phyloP scores from a whole-genome alignment of 2,888 invertebrate species.

The Erpobdella octoculata region DNA sequence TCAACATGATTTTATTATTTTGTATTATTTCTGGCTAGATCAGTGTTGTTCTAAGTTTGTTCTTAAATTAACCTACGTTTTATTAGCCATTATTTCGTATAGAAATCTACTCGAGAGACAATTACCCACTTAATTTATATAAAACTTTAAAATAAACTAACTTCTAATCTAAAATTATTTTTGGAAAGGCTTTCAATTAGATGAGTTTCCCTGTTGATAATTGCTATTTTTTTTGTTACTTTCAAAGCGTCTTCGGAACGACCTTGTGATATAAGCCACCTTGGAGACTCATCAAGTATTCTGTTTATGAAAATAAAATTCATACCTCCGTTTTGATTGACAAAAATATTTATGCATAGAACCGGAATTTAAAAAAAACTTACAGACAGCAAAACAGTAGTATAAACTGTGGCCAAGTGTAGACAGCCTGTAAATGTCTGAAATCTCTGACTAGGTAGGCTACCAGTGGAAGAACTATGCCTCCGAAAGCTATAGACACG shows the following conservation, averaged over 20 bases:
- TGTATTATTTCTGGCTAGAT: no score
- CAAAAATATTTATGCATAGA: not conserved
- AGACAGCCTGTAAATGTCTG: slow-evolving; percentile 27
- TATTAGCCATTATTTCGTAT: not conserved
- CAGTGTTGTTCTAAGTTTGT: no score
- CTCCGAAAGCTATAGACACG: slow-evolving; percentile 28
- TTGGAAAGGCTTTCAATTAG: not conserved
- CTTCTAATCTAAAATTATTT: no score
- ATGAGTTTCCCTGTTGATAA: slow-evolving; percentile 4
- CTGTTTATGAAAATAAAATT: no score
- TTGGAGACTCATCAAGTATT: slow-evolving; percentile 35
- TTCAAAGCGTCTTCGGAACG: slow-evolving; percentile 28
- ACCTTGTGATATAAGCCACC: slow-evolving; percentile 33
- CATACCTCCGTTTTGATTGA: no score
- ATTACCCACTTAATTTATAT: not conserved
- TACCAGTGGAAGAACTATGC: slow-evolving; percentile 27
- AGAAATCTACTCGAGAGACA: not conserved
- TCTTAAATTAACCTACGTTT: not conserved
- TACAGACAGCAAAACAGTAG: slow-evolving; percentile 29
- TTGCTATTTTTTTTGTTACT: slow-evolving; percentile 27
- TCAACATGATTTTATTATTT: no score
- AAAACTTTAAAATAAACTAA: not conserved
- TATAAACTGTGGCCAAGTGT: slow-evolving; percentile 34
- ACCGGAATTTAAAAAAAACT: slow-evolving; percentile 16
- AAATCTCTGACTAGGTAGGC: slow-evolving; percentile 35